These are phyloP conservation scores for Philopedon plagiatum DNA, from an alignment of 2,888 invertebrate species.

Conservation along the genomic window DNA sequence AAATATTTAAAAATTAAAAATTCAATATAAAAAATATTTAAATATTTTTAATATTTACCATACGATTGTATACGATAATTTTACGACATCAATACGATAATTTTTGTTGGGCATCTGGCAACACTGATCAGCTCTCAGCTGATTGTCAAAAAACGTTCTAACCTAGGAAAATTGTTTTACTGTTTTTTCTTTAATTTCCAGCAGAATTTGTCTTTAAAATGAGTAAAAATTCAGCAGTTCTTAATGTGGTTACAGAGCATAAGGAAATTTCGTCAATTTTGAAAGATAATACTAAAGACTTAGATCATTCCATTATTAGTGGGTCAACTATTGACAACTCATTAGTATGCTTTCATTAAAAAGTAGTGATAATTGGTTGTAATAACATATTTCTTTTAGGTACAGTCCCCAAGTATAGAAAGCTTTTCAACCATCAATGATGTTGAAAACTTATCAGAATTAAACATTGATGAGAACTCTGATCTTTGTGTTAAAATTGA, in stretches of 20 bases:
- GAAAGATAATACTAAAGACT: slow-evolving; percentile 62
- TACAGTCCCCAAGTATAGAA: slow-evolving; percentile 74
- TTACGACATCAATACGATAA: too few species aligned
- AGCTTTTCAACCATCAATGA: slow-evolving; percentile 75
- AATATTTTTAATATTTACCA: too few species aligned
- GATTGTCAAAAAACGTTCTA: slow-evolving; percentile 3
- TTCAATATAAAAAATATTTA: too few species aligned
- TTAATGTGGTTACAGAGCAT: slow-evolving; percentile 68
- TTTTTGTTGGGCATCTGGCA: too few species aligned
- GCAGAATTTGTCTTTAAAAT: slow-evolving; percentile 44
- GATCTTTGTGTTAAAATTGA: slow-evolving; percentile 79
- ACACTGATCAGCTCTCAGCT: too few species aligned
- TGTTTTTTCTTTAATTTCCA: slow-evolving; percentile 10
- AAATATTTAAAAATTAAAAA: too few species aligned
- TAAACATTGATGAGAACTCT: slow-evolving; percentile 71
- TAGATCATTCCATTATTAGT: slow-evolving; percentile 64
- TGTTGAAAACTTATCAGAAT: slow-evolving; percentile 71
- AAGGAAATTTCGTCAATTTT: slow-evolving; percentile 65
- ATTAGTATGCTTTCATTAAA: slow-evolving; percentile 58
- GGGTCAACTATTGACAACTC: slow-evolving; percentile 63
- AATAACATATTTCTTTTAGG: slow-evolving; percentile 60
- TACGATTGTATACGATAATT: too few species aligned
- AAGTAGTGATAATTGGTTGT: slow-evolving; percentile 13
- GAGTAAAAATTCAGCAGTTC: slow-evolving; percentile 66
- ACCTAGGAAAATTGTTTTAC: slow-evolving; percentile 12